Evolutionary conservation across 2,113 vertebrate species (phyloP).

Genomic region (Amblyopsis rosae): DNA sequence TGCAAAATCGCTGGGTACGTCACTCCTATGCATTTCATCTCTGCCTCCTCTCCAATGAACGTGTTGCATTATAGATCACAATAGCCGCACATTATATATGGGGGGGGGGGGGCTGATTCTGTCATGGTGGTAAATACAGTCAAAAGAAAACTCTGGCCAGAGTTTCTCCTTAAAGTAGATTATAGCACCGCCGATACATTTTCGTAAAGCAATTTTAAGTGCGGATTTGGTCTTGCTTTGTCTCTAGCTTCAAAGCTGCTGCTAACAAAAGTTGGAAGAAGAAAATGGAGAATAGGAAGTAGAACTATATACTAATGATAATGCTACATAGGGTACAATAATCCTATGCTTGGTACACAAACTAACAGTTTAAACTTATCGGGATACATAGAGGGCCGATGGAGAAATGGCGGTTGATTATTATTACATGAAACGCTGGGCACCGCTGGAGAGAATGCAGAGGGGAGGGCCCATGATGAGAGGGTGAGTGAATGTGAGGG

Average conservation of each 20-base stretch:
- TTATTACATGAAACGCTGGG: slow-evolving; percentile 31
- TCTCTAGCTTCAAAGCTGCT: slow-evolving; percentile 37
- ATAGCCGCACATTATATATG: slow-evolving; percentile 59
- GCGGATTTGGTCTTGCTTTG: slow-evolving; percentile 51
- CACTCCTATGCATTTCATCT: neutral
- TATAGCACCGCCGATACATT: slow-evolving; percentile 58
- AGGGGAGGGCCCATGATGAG: slow-evolving; percentile 27
- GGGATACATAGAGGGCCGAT: slow-evolving; percentile 22
- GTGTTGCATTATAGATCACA: slow-evolving; percentile 78
- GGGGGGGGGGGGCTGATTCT: neutral
- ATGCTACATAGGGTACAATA: slow-evolving; percentile 23
- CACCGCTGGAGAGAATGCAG: slow-evolving; percentile 16
- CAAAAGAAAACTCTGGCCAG: slow-evolving; percentile 47
- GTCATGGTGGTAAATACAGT: slow-evolving; percentile 19
- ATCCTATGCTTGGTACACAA: slow-evolving; percentile 40
- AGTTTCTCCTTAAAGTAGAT: slow-evolving; percentile 61
- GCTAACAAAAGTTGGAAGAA: slow-evolving; percentile 36
- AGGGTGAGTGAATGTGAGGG: slow-evolving; percentile 25
- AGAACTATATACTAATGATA: slow-evolving; percentile 1
- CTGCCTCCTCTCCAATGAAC: slow-evolving; percentile 39
- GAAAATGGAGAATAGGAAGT: neutral
- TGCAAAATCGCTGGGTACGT: neutral
- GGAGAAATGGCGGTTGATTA: slow-evolving; percentile 28
- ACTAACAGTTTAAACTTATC: slow-evolving; percentile 42
- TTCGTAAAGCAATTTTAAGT: slow-evolving; percentile 35